Base-by-base conservation (phyloP, 2,113 vertebrate species). In the Plectropomus leopardus region DNA sequence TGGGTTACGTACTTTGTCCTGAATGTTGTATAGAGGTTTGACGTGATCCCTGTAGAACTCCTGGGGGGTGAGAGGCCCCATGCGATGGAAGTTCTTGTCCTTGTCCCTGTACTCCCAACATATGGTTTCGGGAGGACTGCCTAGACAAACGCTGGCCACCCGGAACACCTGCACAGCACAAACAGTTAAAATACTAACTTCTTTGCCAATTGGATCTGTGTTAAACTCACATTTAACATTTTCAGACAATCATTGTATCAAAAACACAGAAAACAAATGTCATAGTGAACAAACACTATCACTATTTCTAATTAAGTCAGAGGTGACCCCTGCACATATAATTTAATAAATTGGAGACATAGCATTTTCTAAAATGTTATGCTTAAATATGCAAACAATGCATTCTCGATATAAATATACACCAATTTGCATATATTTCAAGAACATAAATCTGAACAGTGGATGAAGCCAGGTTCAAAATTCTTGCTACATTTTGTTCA, bases 81-180 rank as follows among this genome's bases (percentile, higher is more conserved):
- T 95, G 28, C 96, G 97, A 86, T 99, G 95, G 86, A 98, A 99
- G 78, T 92, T 96, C 92, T 99, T 99, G 82, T 99, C 98, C 93
- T 99, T 99, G 84, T 99, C 98, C 67, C 97, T 91, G 94, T 97
- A 99, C 73, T 99, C 98, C 98, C 98, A 99, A 83, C 95, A 96
- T 93, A 99, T 96, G 21, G 95, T 97, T 54, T 98, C 96, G 0
- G 98, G 98, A 61, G 98, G 98, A 88, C 90, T 99, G 80, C 98
- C 98, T 89, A 99, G 88, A 93, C 98, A 99, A 75, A 98, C 96
- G 57, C 96, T 97, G 85, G 95, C 97, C 92, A 99, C 96, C 86
- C 97, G 94, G 92, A 97, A 98, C 26, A 99, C 96, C 98, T 99
- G 80, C 24, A 87, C 3, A 72, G 63, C 2, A 70, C 10, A 78